These are phyloP conservation scores for Thereva nobilitata DNA, from an alignment of 2,888 invertebrate genomes.

Conservation along the genomic window DNA sequence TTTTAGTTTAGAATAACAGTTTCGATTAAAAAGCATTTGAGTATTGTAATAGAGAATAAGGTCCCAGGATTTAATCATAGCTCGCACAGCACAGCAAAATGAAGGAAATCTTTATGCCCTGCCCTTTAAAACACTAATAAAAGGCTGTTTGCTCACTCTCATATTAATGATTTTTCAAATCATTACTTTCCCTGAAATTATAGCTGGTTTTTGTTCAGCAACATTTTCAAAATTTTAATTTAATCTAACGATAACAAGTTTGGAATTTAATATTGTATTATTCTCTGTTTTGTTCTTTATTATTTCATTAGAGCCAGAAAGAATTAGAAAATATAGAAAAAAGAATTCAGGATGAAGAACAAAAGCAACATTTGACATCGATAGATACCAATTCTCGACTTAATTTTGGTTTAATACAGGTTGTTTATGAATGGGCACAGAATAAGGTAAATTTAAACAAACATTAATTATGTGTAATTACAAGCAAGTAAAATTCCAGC, in stretches of 20 bases:
- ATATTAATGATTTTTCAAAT: too few species aligned
- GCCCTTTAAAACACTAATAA: too few species aligned
- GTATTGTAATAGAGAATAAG: too few species aligned
- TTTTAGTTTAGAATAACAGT: too few species aligned
- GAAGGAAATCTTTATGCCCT: too few species aligned
- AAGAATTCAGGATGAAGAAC: constrained; percentile 70
- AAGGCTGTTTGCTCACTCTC: too few species aligned
- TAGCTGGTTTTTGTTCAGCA: too few species aligned
- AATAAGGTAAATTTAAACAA: constrained; percentile 66
- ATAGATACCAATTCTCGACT: constrained; percentile 65
- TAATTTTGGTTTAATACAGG: constrained; percentile 90
- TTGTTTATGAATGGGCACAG: constrained; percentile 95
- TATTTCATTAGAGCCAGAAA: constrained; percentile 65
- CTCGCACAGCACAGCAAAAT: too few species aligned
- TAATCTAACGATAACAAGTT: constrained; percentile 3
- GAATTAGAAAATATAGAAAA: constrained; percentile 71
- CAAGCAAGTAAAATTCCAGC: constrained; percentile 58
- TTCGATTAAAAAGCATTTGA: too few species aligned
- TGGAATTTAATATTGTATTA: not conserved
- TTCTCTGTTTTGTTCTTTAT: constrained; percentile 31
- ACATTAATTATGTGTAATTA: not conserved
- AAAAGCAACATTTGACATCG: constrained; percentile 47
- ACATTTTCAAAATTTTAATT: constrained; percentile 7
- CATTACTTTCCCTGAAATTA: too few species aligned
- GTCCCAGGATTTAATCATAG: too few species aligned